A percentile compares a stretch with the other conserved stretches of the same genome.
These are phyloP conservation scores for Tretioscincus oriximinensis DNA, from an alignment of 2,113 vertebrate genomes.

Conservation along the genomic window DNA sequence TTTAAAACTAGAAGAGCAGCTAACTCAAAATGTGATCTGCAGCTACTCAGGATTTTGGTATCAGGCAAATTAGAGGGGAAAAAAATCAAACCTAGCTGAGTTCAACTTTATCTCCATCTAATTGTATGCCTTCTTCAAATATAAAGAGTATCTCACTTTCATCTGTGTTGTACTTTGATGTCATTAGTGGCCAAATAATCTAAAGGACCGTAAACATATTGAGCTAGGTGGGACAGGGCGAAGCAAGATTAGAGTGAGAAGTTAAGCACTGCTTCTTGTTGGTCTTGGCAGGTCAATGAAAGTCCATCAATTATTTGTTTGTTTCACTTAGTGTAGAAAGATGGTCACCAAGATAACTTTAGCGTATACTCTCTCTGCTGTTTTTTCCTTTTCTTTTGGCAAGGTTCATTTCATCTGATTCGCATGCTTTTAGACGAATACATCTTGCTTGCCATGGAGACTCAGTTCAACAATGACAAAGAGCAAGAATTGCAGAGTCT, in stretches of 20 bases:
- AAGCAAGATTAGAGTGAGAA: conserved; percentile 75
- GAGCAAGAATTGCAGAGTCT: conserved; percentile 97
- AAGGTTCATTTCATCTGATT: conserved; percentile 98
- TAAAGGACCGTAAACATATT: conserved; percentile 75
- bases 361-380: conserved; percentile 47
- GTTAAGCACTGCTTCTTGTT: conserved; percentile 73
- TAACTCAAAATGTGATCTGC: too few species aligned
- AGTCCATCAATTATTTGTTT: conserved; percentile 82
- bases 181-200: conserved; percentile 78
- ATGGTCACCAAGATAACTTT: conserved; percentile 80
- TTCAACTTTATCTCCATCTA: conserved; percentile 78
- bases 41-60: conserved; percentile 43
- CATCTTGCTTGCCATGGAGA: conserved; percentile 95
- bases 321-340: conserved; percentile 72
- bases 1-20: background rate
- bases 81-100: conserved; percentile 57
- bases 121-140: conserved; percentile 80
- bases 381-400: conserved; percentile 36
- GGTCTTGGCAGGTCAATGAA: conserved; percentile 79
- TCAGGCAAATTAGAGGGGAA: conserved; percentile 60
- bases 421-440: conserved; percentile 98
- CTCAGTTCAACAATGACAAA: conserved; percentile 98
- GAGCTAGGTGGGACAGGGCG: conserved; percentile 72
- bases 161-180: conserved; percentile 81
- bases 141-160: conserved; percentile 79